Base-by-base conservation (phyloP, 2,113 vertebrate species). In the Archilochus colubris region DNA sequence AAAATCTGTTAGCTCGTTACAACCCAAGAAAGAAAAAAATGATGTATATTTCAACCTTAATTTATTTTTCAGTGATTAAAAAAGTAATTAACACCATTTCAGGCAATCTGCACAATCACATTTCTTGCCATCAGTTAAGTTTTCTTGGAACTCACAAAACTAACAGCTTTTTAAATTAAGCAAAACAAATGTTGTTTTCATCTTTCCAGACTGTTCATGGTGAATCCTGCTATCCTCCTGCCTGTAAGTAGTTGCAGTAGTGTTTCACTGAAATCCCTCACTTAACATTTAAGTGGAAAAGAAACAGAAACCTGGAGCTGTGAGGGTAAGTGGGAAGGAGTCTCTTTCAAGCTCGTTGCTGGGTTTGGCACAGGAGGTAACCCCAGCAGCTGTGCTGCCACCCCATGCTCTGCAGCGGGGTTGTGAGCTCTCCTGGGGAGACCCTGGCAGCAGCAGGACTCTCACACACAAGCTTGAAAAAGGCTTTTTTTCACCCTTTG, bases 111-210 rank as follows among this genome's bases (percentile, higher is more conserved):
- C 59, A 86, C 57, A 44, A 68, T 70, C 82, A 33, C 14, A 2
- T 93, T 91, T 80, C 94, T 96, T 96, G 96, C 92, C 92, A 95
- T 93, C 76, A 38, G 63, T 94, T 91, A 43, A 51, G 58, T 83
- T 77, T 92, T 63, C 92, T 88, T 93, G 92, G 96, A 96, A 94
- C 95, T 86, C 90, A 88, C 81, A 93, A 93, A 95, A 78, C 63
- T 70, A 92, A 83, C 95, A 96, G 94, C 92, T 96, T 96, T 96
- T 92, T 9, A 88, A 92, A 95, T 83, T 73, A 86, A 94, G 75
- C 59, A 91, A 91, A 96, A 86, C 96, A 96, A 96, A 96, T 96
- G 95, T 92, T 90, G 76, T 70, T 96, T 91, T 86, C 68, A 79
- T 69, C 64, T 92, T 92, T 63, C 68, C 94, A 93, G 86, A 67